These are phyloP conservation scores for Phylloscopus trochiloides DNA, from an alignment of 2,113 vertebrate genomes.

Conservation along the genomic window DNA sequence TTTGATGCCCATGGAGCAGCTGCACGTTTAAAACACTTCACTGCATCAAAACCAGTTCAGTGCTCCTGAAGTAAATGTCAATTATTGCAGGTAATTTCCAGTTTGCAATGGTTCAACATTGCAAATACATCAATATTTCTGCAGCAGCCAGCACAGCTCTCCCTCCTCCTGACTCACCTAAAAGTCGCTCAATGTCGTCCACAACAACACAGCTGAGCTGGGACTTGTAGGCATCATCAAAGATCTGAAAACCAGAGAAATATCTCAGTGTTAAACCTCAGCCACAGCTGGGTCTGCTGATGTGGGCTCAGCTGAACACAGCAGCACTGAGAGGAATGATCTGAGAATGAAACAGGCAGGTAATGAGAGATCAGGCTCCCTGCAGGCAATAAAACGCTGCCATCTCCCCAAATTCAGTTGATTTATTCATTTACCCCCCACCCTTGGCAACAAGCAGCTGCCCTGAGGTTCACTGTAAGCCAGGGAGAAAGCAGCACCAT, in stretches of 20 bases:
- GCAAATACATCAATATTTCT: background rate
- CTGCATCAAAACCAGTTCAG: background rate
- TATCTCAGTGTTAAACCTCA: background rate
- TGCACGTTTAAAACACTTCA: background rate
- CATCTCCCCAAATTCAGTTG: background rate
- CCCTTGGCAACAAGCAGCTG: background rate
- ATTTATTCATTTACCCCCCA: background rate
- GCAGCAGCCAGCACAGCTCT: background rate
- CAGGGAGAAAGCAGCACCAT: background rate
- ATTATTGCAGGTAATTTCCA: background rate
- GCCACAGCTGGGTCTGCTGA: background rate
- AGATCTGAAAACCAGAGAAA: constrained; percentile 80
- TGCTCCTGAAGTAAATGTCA: background rate
- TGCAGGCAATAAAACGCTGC: background rate
- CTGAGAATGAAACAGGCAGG: background rate
- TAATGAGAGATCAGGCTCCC: background rate
- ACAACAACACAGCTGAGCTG: constrained; percentile 97
- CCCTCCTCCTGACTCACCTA: constrained; percentile 77
- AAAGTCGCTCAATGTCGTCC: constrained; percentile 92
- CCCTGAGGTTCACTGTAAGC: background rate
- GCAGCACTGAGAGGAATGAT: background rate
- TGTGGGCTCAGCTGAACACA: background rate
- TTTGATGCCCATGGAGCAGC: background rate
- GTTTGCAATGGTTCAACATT: rapidly evolving
- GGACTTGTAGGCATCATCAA: constrained; percentile 97